These are phyloP conservation scores for Astyanax mexicanus DNA, from an alignment of 2,797 vertebrate species.

Conservation along the genomic window DNA sequence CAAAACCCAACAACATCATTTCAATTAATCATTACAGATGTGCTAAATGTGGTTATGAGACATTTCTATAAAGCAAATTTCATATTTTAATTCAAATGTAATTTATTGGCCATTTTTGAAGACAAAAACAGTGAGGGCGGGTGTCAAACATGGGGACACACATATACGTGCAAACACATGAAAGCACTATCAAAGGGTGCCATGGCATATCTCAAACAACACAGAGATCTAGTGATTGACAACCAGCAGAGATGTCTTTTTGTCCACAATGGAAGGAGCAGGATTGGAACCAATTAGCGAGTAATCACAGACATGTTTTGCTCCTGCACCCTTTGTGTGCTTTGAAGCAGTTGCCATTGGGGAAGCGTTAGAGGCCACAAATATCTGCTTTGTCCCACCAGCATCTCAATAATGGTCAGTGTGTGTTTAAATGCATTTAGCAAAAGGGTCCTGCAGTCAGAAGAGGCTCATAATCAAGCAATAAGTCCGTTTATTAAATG, in stretches of 20 bases:
- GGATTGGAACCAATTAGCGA: constrained; percentile 83
- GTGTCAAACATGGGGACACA: neutral
- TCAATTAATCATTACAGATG: neutral
- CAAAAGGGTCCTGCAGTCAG: constrained; percentile 28
- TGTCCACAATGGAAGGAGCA: constrained; percentile 44
- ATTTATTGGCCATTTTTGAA: no score
- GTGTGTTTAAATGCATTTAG: constrained; percentile 44
- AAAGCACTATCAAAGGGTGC: constrained; percentile 15
- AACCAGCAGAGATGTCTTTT: constrained; percentile 65
- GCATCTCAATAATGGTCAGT: constrained; percentile 42
- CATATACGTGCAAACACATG: neutral
- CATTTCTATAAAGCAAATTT: no score
- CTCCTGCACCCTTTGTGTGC: constrained; percentile 85
- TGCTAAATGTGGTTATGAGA: neutral
- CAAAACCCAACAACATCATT: no score
- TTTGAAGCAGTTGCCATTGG: constrained; percentile 84
- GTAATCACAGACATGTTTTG: constrained; percentile 90
- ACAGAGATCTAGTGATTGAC: constrained; percentile 48
- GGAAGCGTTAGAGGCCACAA: constrained; percentile 61
- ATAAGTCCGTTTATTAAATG: constrained; percentile 28
- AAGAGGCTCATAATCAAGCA: constrained; percentile 28
- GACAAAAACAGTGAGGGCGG: neutral
- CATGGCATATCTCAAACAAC: constrained; percentile 24
- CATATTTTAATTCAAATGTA: no score
- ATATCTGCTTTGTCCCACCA: constrained; percentile 49